These are phyloP conservation scores for Pogonocherus hispidulus DNA, from an alignment of 2,888 invertebrate genomes.

Conservation along the genomic window DNA sequence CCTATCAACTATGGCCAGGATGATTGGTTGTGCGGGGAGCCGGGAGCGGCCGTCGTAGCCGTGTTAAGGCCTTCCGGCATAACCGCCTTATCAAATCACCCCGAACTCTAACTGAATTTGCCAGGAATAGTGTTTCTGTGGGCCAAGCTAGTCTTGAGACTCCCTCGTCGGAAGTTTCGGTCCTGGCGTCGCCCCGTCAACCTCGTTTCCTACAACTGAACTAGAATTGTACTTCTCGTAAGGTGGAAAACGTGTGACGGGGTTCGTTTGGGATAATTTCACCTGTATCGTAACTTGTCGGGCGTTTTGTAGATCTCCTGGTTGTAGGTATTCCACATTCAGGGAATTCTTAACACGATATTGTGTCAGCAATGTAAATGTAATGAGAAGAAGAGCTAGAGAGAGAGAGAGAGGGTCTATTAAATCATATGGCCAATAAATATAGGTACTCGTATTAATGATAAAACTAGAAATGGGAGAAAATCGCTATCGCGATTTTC, in stretches of 20 bases:
- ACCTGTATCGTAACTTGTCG: too few relatives aligned
- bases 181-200: neutral
- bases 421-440: too few relatives aligned
- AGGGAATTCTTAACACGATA: too few relatives aligned
- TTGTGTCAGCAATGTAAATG: too few relatives aligned
- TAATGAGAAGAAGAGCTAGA: too few relatives aligned
- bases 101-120: conserved; percentile 50
- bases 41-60: conserved; percentile 42
- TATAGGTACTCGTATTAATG: too few relatives aligned
- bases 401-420: too few relatives aligned
- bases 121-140: conserved; percentile 37
- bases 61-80: conserved; percentile 47
- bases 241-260: neutral
- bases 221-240: conserved; percentile 19
- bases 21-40: conserved; percentile 26
- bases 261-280: neutral
- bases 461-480: too few relatives aligned
- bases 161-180: conserved; percentile 35
- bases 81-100: conserved; percentile 50
- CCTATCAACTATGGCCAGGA: conserved; percentile 20
- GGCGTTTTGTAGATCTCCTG: too few relatives aligned
- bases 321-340: too few relatives aligned
- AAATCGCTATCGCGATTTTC: too few relatives aligned
- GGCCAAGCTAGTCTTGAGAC: conserved; percentile 19
- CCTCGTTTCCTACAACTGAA: conserved; percentile 20